Percentiles rank a stretch among this genome's conserved stretches.
phyloP scores from a whole-genome alignment of 1,140 invertebrate genomes.

The Drosophila takahashii region DNA sequence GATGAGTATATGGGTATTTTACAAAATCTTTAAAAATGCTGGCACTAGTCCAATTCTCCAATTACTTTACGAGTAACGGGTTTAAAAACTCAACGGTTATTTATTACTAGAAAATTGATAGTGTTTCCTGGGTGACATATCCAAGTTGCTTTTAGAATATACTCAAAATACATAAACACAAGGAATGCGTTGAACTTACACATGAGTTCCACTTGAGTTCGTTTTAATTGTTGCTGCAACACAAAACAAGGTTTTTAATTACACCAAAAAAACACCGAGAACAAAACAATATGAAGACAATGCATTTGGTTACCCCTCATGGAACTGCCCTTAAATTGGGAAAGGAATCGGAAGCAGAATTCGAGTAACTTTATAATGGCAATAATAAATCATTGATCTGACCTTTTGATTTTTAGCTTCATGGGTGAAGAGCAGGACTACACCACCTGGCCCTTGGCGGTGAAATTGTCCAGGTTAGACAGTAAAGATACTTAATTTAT shows the following conservation, averaged over 20 bases:
- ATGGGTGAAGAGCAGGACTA: background rate
- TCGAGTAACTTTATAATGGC: too few species aligned
- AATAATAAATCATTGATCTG: too few species aligned
- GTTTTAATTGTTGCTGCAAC: conserved; percentile 32
- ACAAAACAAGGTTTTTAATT: conserved; percentile 6
- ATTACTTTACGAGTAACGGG: too few species aligned
- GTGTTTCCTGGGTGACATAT: too few species aligned
- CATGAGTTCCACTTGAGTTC: background rate
- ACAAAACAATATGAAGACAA: background rate
- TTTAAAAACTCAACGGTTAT: too few species aligned
- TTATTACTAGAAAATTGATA: too few species aligned
- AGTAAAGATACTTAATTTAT: background rate
- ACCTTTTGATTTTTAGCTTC: background rate
- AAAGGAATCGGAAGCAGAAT: background rate
- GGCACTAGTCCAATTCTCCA: too few species aligned
- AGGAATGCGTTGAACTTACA: conserved; percentile 16
- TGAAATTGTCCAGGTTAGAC: conserved; percentile 6
- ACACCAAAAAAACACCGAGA: background rate
- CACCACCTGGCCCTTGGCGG: too few species aligned
- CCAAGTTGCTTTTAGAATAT: background rate
- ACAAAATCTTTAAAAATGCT: too few species aligned
- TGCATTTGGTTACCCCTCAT: background rate
- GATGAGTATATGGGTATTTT: too few species aligned
- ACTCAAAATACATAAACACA: background rate
- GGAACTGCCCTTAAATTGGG: too few species aligned